phyloP scores from a whole-genome alignment of 2,113 vertebrate genomes.

The Sterna hirundo region DNA sequence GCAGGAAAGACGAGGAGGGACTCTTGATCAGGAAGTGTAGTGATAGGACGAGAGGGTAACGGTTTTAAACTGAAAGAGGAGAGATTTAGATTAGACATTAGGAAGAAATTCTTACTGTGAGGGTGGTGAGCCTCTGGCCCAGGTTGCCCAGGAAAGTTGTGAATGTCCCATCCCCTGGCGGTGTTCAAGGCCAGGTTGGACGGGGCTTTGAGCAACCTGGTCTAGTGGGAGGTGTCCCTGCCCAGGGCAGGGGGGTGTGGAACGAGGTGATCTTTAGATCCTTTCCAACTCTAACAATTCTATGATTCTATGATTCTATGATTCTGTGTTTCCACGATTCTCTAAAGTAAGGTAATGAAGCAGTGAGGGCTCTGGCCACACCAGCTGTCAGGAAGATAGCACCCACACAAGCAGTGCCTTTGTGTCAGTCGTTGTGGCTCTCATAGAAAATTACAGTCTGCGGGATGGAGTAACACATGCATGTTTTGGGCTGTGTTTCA shows the following conservation, averaged over 20 bases:
- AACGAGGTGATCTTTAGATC: not conserved
- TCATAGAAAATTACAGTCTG: not conserved
- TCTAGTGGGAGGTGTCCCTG: not conserved
- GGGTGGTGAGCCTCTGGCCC: not conserved
- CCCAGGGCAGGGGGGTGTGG: not conserved
- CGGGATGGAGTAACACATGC: accelerated
- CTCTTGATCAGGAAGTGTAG: not conserved
- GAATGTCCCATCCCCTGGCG: not conserved
- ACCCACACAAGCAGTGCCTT: not conserved
- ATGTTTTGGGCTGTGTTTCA: not conserved
- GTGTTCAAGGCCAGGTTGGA: not conserved
- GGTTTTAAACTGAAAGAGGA: not conserved
- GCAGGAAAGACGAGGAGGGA: not conserved
- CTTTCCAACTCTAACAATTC: not conserved
- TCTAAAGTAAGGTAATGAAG: not conserved
- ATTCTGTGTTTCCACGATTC: not conserved
- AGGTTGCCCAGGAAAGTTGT: not conserved
- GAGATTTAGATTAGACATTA: not conserved
- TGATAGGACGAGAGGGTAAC: not conserved
- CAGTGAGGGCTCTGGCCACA: not conserved
- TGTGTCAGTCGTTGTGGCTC: accelerated
- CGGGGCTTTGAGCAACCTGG: not conserved
- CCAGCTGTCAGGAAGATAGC: accelerated
- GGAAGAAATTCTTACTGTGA: not conserved
- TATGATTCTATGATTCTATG: not conserved